Evolutionary conservation across 2,888 invertebrate species (phyloP), one percentile per base, ranked within the genome.

Genomic region (Apeira syringaria): DNA sequence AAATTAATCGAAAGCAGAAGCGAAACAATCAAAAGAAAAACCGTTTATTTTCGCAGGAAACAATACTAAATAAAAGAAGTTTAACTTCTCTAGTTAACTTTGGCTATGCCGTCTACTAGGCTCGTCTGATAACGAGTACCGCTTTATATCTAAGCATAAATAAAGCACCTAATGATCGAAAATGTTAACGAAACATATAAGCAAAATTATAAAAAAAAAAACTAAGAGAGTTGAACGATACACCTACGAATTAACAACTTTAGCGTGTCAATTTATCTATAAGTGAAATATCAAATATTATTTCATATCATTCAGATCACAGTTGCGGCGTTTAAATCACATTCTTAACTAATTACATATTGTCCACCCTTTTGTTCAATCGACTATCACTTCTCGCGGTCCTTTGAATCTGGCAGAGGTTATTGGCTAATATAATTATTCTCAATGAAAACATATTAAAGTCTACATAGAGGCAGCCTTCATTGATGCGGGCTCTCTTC

Each of bases 401-500:
- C 69, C 76, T 74, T 74, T 78, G 80, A 80, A 65, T 68, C 66
- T 77, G 75, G 72, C 69, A 24, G 28, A 51, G 55, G 53, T 56
- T 50, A 43, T 47, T 71, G 78, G 72, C 57, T 72, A 78, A 71
- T 46, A 46, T 28, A 34, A 20, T 44, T 37, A 26, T 33, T 34
- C 70, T 70, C 51, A 56, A 65, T 61, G 61, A 68, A 70, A 59
- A 64, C 59, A 61, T 72, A 65, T 68, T 70, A 74, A 67, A 71
- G 67, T 69, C 73, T 69, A 67, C 29, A 46, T 41, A 50, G 53
- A 32, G 51, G 53, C 65, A 60, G 56, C 50, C 53, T 71, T 88
- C 88, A 89, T 83, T 94, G 94, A 87, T 94, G 94, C 66, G 94
- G 94, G 75, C 94, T 92, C 77, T 96, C 95, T 81, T 95, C 95